Base-by-base conservation (phyloP, 2,797 vertebrate genomes). In the Ctenochaetus hawaiiensis region DNA sequence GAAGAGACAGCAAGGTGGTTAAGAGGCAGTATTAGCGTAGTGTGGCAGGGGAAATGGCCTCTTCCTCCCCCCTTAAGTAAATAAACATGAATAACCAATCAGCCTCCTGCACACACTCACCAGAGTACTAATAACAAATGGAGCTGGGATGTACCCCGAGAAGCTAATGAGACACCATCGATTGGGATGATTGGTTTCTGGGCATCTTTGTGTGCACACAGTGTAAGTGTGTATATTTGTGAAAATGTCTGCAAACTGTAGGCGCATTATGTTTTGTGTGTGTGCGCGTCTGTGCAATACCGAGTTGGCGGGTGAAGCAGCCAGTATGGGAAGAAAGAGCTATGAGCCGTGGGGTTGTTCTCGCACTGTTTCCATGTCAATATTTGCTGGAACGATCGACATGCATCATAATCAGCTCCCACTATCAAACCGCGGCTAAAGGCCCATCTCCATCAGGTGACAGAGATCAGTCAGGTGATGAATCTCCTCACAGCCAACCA, bases 381-480 rank as follows among this genome's bases (percentile, higher is more conserved):
- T 95, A 96, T 96, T 96, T 96, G 94, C 89, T 88, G 91, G 92
- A 95, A 96, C 94, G 93, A 96, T 96, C 92, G 93, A 96, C 96
- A 96, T 96, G 96, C 95, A 96, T 97, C 96, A 96, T 96, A 96
- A 96, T 96, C 93, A 94, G 82, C 93, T 95, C 92, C 93, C 93
- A 96, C 95, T 93, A 95, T 96, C 96, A 96, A 96, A 94, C 92
- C 88, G 92, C 90, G 92, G 95, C 96, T 96, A 95, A 96, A 96
- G 95, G 96, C 96, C 96, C 95, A 95, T 96, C 95, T 97, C 96
- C 95, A 95, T 96, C 96, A 96, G 95, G 95, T 97, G 97, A 97
- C 96, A 96, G 84, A 94, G 93, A 90, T 61, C 92, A 94, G 96
- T 96, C 96, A 94, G 96, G 96, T 98, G 97, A 98, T 97, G 96